A percentile compares a stretch with the other conserved stretches of the same genome.
These are phyloP conservation scores for Eumerus sabulonum DNA, from an alignment of 2,888 invertebrate genomes.

Conservation along the genomic window DNA sequence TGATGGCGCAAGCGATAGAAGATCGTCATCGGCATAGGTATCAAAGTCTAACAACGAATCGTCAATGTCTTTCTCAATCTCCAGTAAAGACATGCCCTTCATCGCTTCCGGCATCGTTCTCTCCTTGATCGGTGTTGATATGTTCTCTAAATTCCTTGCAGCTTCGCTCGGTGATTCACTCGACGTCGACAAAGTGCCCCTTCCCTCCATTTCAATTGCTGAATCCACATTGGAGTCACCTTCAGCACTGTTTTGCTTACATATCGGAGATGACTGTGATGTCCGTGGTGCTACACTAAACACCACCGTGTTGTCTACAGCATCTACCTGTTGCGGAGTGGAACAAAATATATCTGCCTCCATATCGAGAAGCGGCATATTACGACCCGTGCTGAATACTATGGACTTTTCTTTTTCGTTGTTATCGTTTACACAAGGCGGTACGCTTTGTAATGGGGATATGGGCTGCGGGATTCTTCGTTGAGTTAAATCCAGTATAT, in stretches of 20 bases:
- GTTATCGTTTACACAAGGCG: not conserved
- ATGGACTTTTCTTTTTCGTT: constrained; percentile 11
- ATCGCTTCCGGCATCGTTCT: constrained; percentile 28
- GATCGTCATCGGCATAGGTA: constrained; percentile 70
- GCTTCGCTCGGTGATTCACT: no score
- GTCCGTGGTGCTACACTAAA: constrained; percentile 29
- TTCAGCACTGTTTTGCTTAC: not conserved
- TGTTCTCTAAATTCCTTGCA: not conserved
- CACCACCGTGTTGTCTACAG: constrained; percentile 20
- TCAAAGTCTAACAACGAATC: constrained; percentile 69
- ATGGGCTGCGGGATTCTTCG: constrained; percentile 7
- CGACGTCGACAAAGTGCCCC: not conserved
- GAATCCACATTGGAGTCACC: constrained; percentile 25
- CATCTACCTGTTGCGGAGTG: constrained; percentile 10
- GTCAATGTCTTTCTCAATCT: constrained; percentile 70
- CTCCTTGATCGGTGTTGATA: constrained; percentile 11
- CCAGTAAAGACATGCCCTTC: constrained; percentile 68
- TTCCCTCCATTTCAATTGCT: constrained; percentile 34
- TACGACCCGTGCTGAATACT: constrained; percentile 46
- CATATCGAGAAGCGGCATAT: constrained; percentile 45
- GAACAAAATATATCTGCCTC: constrained; percentile 33
- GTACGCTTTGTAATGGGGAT: not conserved
- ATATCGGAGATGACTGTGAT: not conserved
- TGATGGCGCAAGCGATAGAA: constrained; percentile 70
- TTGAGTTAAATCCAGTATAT: constrained; percentile 23